A percentile compares a stretch with the other conserved stretches of the same genome.
Evolutionary conservation across 2,797 vertebrate species (phyloP).

Genomic region (Acestrorhynchus altus): DNA sequence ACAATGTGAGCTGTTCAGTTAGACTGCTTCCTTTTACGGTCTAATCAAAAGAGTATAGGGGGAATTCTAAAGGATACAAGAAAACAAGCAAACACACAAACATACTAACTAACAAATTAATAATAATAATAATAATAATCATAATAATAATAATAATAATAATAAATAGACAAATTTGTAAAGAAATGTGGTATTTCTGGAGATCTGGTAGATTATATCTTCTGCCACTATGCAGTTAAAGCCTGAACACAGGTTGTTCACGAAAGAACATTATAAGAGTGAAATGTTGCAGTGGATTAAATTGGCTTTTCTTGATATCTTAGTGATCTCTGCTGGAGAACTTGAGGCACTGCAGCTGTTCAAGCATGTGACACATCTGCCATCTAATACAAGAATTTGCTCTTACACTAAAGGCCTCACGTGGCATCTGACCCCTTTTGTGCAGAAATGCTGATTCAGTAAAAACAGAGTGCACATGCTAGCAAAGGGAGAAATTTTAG

Average conservation of each 20-base stretch:
- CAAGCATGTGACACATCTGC: not conserved
- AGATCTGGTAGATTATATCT: no score
- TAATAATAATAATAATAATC: not conserved
- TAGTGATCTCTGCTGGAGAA: constrained; percentile 39
- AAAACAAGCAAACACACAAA: no score
- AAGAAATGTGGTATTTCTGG: no score
- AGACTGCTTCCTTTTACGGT: not conserved
- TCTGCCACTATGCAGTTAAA: not conserved
- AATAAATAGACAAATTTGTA: not conserved
- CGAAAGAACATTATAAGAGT: not conserved
- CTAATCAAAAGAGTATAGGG: not conserved
- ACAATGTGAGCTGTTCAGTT: not conserved
- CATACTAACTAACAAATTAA: not conserved
- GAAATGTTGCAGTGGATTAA: not conserved
- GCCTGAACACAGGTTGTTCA: not conserved
- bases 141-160: not conserved
- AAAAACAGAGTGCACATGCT: not conserved
- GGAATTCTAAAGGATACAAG: not conserved
- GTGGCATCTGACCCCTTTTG: not conserved
- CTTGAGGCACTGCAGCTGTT: not conserved
- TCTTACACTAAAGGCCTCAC: not conserved
- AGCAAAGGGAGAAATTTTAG: not conserved
- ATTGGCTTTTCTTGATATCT: not conserved
- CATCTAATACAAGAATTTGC: not conserved
- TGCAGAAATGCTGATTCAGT: not conserved